A percentile compares a stretch with the other conserved stretches of the same genome.
These are phyloP conservation scores for Gobiocypris rarus DNA, from an alignment of 2,113 vertebrate genomes.

Conservation along the genomic window DNA sequence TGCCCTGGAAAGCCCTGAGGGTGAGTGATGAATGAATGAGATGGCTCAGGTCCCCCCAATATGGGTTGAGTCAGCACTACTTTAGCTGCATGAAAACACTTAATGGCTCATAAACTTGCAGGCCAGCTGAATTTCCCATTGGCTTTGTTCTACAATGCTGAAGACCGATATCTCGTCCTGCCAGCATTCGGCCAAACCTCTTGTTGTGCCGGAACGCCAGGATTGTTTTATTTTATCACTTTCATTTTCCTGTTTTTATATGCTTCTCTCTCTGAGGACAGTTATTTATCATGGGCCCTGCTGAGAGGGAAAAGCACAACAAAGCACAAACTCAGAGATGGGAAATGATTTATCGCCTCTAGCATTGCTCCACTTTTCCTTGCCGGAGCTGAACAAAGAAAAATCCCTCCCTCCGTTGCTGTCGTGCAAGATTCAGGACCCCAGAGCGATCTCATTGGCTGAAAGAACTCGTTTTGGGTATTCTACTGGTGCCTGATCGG, in stretches of 20 bases:
- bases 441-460: conserved; percentile 2
- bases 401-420: conserved; percentile 38
- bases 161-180: conserved; percentile 46
- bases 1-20: conserved; percentile 52
- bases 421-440: conserved; percentile 6
- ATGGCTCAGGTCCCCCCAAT: conserved; percentile 45
- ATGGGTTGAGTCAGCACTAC: conserved; percentile 52
- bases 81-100: conserved; percentile 52
- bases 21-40: conserved; percentile 53
- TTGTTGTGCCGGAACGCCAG: conserved; percentile 42
- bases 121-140: conserved; percentile 35
- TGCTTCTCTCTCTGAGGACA: conserved; percentile 60
- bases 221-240: conserved; percentile 63
- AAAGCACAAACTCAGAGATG: conserved; percentile 59
- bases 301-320: conserved; percentile 58
- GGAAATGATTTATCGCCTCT: conserved; percentile 62
- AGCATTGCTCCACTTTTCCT: conserved; percentile 59
- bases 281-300: conserved; percentile 61
- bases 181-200: conserved; percentile 40
- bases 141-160: conserved; percentile 48
- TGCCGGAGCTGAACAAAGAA: conserved; percentile 50
- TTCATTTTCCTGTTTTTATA: conserved; percentile 65
- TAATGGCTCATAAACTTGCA: conserved; percentile 60
- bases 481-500: background rate
- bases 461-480: background rate